Conservation (phyloP, 2,888 invertebrate species). For the Rhagonycha lutea region DNA sequence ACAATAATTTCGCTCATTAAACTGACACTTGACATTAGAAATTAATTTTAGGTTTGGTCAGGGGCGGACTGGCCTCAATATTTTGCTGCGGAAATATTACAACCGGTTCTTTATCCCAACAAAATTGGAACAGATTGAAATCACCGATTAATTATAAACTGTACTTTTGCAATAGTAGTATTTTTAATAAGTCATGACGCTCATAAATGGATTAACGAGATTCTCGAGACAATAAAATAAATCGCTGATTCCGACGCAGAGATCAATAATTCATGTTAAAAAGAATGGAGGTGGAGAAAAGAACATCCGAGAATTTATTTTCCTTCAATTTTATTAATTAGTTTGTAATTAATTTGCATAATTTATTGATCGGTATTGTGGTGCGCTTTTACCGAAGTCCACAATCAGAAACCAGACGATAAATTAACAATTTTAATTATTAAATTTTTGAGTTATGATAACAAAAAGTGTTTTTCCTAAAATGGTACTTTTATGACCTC, state of each 20-base stretch:
- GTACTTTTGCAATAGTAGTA: no score
- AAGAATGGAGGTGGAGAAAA: no score
- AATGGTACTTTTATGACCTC: neutral
- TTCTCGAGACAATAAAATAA: no score
- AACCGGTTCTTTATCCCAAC: neutral
- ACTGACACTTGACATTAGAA: neutral
- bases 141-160: no score
- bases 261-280: no score
- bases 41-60: neutral
- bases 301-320: neutral
- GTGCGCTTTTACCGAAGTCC: neutral
- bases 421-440: neutral
- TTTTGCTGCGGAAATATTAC: neutral
- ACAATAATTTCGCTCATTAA: neutral
- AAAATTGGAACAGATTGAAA: neutral
- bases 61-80: neutral
- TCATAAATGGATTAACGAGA: no score
- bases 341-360: neutral
- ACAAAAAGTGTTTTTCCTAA: neutral
- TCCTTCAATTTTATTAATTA: neutral
- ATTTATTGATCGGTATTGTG: neutral
- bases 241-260: no score
- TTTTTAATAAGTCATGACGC: no score
- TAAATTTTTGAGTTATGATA: neutral
- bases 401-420: neutral